Evolutionary conservation across 2,113 vertebrate genomes (phyloP), one percentile per base, ranked within the genome.

Genomic region (Pterocles gutturalis): DNA sequence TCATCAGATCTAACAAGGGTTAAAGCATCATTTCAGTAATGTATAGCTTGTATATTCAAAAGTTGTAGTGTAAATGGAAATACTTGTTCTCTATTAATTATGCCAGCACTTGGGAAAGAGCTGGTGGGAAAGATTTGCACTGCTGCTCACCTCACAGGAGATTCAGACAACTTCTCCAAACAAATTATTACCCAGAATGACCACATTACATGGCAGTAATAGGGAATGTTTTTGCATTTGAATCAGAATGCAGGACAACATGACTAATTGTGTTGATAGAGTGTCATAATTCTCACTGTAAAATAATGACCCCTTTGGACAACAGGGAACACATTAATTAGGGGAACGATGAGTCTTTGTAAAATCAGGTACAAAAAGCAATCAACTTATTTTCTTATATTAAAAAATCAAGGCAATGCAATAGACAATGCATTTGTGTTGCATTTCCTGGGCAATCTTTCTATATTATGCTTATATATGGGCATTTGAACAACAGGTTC

Each of bases 241-340:
- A 87, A 85, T 62, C 57, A 61, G 78, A 89, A 57, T 12, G 24
- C 48, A 57, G 78, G 81, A 38, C 61, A 83, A 46, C n/a, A 36
- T 41, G n/a, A 72, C 38, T 89, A 72, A 93, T 82, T 91, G 83
- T 85, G 38, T 89, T 91, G 69, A 51, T 83, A 77, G 60, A 83
- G 22, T 81, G 43, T n/a, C 31, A 20, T 64, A 83, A 76, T 69
- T 48, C 81, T 85, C 38, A 33, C 61, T 0, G 5, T 67, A 76
- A 89, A 91, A 34, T 79, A 76, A 91, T 78, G 26, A 78, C 49
- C 71, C 38, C 53, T 5, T 38, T 79, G 43, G 29, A 76, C 57
- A 36, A 17, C 53, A 31, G 57, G 34, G 45, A 87, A 45, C 51
- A 15, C 3, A 3, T 90, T 90, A 79, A 69, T 69, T 87, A 90